Base-by-base conservation (phyloP, 2,113 vertebrate genomes). In the Acinonyx jubatus region DNA sequence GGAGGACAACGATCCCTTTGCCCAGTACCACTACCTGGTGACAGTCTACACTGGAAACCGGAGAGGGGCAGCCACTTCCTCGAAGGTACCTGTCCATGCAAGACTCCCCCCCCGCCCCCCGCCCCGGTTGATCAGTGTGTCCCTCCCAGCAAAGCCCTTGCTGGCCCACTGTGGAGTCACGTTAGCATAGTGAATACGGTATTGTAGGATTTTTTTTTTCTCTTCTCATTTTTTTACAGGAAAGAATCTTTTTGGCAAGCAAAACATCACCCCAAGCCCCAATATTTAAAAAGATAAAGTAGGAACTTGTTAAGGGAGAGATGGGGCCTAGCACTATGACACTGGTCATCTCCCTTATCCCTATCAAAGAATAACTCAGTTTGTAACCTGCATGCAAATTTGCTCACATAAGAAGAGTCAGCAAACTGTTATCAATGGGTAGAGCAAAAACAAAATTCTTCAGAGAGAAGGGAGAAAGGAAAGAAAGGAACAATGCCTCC, bases 1-100 rank as follows among this genome's bases (percentile, higher is more conserved):
- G 57, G 99, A 99, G 87, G 99, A 99, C 98, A 99, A 99, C 0
- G 99, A 99, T 83, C 99, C 99, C 38, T 99, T 99, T 97, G 99
- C 99, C 97, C 99, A 99, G 95, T 99, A 99, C 97, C 98, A 98
- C 79, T 99, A 99, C 21, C 98, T 99, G 83, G 97, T 99, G 97
- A 99, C 98, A 41, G 97, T 99, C 98, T 99, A 99, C 95, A 99
- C 99, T 1, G 99, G 99, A 48, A 99, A 99, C 96, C 99, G 99
- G 2, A 99, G 99, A 0, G 99, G 99, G 1, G 99, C 99, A 82
- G 99, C 99, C 94, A 99, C 99, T 12, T 99, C 99, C 76, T 99
- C 99, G 92, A 99, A 99, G 99, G 99, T 99, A 99, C 52, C 57
- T 21, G 2, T 7, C 41, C 6, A 7, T 10, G 1, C 1, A 11